Conservation (phyloP, 1,140 invertebrate genomes). For the Ectropis grisescens region DNA sequence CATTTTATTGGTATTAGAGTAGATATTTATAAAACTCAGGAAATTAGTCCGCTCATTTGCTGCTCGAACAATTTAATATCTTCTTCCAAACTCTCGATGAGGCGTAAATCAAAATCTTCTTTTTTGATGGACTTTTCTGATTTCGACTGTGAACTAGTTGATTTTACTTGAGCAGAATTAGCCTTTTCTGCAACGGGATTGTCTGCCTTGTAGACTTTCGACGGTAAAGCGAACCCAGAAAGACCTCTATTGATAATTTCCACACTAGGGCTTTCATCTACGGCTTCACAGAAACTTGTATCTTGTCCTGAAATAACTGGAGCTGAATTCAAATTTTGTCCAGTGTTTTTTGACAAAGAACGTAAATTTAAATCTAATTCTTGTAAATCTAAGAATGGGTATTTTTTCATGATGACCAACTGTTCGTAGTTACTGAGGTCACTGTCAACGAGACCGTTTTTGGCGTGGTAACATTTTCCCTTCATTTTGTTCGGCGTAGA, state of each 20-base stretch:
- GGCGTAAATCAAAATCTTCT: no score
- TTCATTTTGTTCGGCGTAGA: not conserved
- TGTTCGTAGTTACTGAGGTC: constrained; percentile 43
- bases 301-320: constrained; percentile 20
- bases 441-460: constrained; percentile 26
- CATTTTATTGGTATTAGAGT: no score
- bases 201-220: no score
- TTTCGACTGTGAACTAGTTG: no score
- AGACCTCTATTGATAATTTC: constrained; percentile 52
- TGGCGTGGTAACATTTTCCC: constrained; percentile 8
- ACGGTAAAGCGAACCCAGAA: constrained; percentile 49
- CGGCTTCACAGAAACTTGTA: constrained; percentile 27
- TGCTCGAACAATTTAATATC: no score
- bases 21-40: no score
- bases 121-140: no score
- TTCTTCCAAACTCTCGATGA: no score
- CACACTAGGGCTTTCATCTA: constrained; percentile 36
- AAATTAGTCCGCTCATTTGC: no score
- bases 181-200: no score
- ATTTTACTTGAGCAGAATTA: no score
- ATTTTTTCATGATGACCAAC: constrained; percentile 56
- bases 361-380: constrained; percentile 40
- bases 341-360: constrained; percentile 23
- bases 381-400: constrained; percentile 49
- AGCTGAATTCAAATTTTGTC: constrained; percentile 15